Base-by-base conservation (phyloP, 2,113 vertebrate species). In the Cottus gobio region DNA sequence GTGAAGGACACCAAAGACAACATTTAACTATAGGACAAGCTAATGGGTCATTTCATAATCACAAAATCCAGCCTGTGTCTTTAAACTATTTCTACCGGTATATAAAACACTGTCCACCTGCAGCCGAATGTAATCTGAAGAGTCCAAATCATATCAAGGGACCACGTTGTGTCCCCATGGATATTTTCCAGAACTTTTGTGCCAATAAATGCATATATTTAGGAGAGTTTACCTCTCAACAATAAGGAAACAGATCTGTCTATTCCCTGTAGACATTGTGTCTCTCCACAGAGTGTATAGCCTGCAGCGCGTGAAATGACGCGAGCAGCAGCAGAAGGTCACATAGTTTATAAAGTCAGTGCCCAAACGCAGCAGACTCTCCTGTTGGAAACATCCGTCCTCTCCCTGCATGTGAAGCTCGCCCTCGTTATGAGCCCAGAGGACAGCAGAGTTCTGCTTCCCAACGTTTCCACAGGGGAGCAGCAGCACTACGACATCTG, bases 401-500 rank as follows among this genome's bases (percentile, higher is more conserved):
- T 44, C 34, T 15, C 7, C 5, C 30, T 6, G 36, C 36, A 9
- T 9, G 20, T 10, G 11, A 20, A n/a, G n/a, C 11, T 56, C 52
- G n/a, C 1, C 52, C 9, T 56, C n/a, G 54, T 5, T 0, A 69
- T 8, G 7, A 6, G 16, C 73, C 48, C 71, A 0, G 86, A 82
- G 64, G 85, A 87, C 52, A 52, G 65, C 66, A 1, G 24, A 4
- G 8, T 1, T 12, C 10, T 15, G 50, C 48, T 37, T 4, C 24
- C 67, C 7, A 92, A 92, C n/a, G 80, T 58, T 0, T 57, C 82
- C 20, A 13, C 60, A 0, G 44, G 3, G 13, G 85, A 71, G 44
- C 68, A 63, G 39, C 60, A 72, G 0, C 65, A 10, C 30, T 88
- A 81, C 81, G 24, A 63, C 80, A 66, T 91, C 75, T 93, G 91